Conservation (phyloP, 1,140 invertebrate genomes). For the Stenopsyche tienmushanensis region DNA sequence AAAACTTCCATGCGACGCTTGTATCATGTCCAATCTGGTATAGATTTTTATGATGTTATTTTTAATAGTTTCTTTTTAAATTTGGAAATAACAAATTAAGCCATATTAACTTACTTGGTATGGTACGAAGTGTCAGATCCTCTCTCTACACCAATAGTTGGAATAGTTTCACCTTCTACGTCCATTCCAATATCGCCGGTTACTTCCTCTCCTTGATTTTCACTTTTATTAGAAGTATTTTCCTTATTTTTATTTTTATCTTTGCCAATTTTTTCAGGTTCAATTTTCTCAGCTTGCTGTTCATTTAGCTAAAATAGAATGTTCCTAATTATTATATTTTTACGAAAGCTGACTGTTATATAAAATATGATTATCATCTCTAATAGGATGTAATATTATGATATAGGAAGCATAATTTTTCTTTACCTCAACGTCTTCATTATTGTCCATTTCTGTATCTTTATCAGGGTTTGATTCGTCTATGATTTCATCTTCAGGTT, state of each 20-base stretch:
- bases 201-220: constrained; percentile 47
- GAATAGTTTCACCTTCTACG: constrained; percentile 73
- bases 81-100: constrained; percentile 34
- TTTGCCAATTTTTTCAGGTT: constrained; percentile 57
- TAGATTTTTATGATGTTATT: no score
- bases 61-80: constrained; percentile 14
- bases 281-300: constrained; percentile 55
- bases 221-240: constrained; percentile 56
- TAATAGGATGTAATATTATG: not conserved
- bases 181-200: constrained; percentile 60
- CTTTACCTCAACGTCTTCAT: constrained; percentile 51
- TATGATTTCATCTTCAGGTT: constrained; percentile 59
- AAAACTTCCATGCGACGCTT: not conserved
- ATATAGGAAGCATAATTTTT: not conserved
- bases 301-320: constrained; percentile 45
- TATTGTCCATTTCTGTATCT: constrained; percentile 57
- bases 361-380: not conserved
- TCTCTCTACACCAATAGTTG: constrained; percentile 67
- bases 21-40: constrained; percentile 30
- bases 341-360: not conserved
- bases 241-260: constrained; percentile 53
- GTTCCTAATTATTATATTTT: not conserved
- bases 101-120: constrained; percentile 51
- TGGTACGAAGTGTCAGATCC: constrained; percentile 68
- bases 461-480: constrained; percentile 59